phyloP scores from a whole-genome alignment of 2,797 vertebrate genomes.

The Falco rusticolus region DNA sequence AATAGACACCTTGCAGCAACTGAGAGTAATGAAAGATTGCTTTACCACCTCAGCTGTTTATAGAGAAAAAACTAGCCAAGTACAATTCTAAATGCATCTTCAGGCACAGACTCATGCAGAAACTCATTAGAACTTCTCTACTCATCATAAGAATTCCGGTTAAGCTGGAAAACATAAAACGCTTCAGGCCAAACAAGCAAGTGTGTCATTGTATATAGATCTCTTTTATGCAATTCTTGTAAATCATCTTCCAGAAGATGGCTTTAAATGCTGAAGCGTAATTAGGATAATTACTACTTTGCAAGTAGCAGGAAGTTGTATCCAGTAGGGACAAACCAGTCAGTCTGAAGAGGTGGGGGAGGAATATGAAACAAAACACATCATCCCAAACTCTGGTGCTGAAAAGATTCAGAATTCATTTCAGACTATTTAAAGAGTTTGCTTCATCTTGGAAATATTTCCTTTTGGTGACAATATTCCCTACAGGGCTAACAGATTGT shows the following conservation, averaged over 20 bases:
- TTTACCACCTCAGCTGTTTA: slow-evolving; percentile 16
- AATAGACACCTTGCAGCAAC: neutral
- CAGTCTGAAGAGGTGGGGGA: slow-evolving; percentile 43
- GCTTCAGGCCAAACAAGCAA: slow-evolving; percentile 70
- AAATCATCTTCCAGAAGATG: slow-evolving; percentile 70
- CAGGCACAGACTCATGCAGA: slow-evolving; percentile 29
- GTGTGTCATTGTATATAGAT: slow-evolving; percentile 66
- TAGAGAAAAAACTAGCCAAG: neutral
- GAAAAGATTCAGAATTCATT: slow-evolving; percentile 53
- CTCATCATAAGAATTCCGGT: slow-evolving; percentile 65
- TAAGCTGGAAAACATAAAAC: slow-evolving; percentile 70
- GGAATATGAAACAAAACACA: slow-evolving; percentile 46
- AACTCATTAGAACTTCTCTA: slow-evolving; percentile 61
- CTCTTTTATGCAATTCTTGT: slow-evolving; percentile 71
- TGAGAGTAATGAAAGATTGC: neutral
- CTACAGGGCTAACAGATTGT: slow-evolving; percentile 22
- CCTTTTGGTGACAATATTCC: slow-evolving; percentile 42
- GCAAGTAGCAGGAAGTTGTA: slow-evolving; percentile 72
- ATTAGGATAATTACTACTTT: slow-evolving; percentile 77
- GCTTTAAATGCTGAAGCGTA: slow-evolving; percentile 69
- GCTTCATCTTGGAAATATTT: slow-evolving; percentile 59
- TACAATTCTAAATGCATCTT: slow-evolving; percentile 39
- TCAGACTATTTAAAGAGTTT: slow-evolving; percentile 52
- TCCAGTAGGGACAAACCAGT: slow-evolving; percentile 59
- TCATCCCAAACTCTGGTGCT: slow-evolving; percentile 10